Evolutionary conservation across 2,113 vertebrate genomes (phyloP).

Genomic region (Speoplatyrhinus poulsoni): DNA sequence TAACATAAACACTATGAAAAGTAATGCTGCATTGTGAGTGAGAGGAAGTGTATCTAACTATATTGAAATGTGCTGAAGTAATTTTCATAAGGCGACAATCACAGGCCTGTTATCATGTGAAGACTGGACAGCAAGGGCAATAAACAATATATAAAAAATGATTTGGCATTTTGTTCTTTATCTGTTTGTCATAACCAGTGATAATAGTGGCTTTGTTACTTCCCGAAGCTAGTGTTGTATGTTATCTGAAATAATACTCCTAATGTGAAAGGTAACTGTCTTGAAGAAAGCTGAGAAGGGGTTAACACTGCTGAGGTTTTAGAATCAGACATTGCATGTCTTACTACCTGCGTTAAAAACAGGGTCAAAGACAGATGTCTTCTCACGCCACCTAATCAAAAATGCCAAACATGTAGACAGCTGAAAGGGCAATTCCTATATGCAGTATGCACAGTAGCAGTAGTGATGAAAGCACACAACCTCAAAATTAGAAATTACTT

Average conservation of each 20-base stretch:
- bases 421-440: not conserved
- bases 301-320: too few species aligned
- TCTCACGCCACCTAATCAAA: conserved; percentile 8
- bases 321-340: not conserved
- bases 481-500: conserved; percentile 15
- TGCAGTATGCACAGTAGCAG: not conserved
- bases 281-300: not conserved
- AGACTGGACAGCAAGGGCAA: too few species aligned
- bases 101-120: too few species aligned
- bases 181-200: too few species aligned
- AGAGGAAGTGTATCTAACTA: conserved; percentile 1
- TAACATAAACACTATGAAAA: conserved; percentile 39
- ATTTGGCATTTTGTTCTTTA: too few species aligned
- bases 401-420: not conserved
- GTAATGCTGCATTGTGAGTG: not conserved
- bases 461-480: not conserved
- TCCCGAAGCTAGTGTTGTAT: not conserved
- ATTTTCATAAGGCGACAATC: not conserved
- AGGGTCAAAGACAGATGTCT: conserved; percentile 42
- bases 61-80: too few species aligned
- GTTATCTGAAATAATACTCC: not conserved
- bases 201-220: too few species aligned
- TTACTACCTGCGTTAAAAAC: conserved; percentile 14
- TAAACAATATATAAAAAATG: too few species aligned
- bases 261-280: not conserved